A percentile compares a stretch with the other conserved stretches of the same genome.
phyloP scores from a whole-genome alignment of 2,888 invertebrate species.

The Hyles lineata region DNA sequence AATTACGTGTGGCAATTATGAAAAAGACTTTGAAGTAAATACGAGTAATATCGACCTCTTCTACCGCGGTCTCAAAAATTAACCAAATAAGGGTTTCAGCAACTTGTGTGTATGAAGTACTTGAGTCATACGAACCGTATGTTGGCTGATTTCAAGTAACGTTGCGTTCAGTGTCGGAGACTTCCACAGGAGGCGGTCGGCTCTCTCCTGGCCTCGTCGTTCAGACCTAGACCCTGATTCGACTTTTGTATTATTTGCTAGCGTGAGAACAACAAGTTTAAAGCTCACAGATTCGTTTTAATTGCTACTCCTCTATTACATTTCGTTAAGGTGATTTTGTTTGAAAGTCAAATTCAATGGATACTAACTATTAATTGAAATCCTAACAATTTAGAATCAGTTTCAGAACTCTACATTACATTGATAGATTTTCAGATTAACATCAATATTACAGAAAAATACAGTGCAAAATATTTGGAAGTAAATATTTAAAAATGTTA shows the following conservation, averaged over 20 bases:
- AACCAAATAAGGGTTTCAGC: too few species aligned
- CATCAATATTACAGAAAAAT: too few species aligned
- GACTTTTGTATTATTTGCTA: neutral
- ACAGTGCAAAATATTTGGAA: too few species aligned
- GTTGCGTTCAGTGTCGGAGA: neutral
- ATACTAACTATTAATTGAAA: neutral
- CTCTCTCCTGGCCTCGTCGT: neutral
- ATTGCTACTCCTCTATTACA: neutral
- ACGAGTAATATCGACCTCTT: neutral
- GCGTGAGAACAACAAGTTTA: conserved; percentile 11
- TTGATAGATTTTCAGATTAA: too few species aligned
- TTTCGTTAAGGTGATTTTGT: neutral
- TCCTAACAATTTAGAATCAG: neutral
- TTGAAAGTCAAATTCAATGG: conserved; percentile 2
- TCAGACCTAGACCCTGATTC: conserved; percentile 19
- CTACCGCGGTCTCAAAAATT: neutral
- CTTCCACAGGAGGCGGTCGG: neutral
- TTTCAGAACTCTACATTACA: too few species aligned
- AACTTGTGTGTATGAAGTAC: too few species aligned
- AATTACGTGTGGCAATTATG: neutral
- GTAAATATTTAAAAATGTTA: neutral
- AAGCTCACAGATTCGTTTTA: conserved; percentile 2
- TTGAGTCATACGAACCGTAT: too few species aligned
- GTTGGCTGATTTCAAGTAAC: too few species aligned
- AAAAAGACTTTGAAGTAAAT: neutral